Percentiles rank a stretch among this genome's conserved stretches.
phyloP scores from a whole-genome alignment of 2,797 vertebrate species.

The Tarsius wallacei region DNA sequence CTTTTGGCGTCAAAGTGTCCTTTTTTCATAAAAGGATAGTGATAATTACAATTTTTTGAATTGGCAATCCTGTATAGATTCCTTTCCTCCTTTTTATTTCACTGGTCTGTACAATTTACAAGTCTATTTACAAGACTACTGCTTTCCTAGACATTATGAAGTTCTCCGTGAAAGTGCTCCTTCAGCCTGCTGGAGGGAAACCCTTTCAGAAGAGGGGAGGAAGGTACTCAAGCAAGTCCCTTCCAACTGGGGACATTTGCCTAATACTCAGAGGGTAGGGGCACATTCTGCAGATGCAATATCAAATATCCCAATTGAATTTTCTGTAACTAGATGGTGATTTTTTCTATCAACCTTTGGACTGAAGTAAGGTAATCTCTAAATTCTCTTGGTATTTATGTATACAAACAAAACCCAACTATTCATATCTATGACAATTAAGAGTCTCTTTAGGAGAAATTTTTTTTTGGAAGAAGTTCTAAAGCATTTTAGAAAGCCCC shows the following conservation, averaged over 20 bases:
- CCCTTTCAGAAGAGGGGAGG: not conserved
- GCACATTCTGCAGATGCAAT: not conserved
- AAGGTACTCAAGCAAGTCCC: not conserved
- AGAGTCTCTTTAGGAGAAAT: not conserved
- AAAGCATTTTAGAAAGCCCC: not conserved
- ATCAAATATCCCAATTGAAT: not conserved
- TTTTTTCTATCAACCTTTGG: not conserved
- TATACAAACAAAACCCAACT: conserved; percentile 14
- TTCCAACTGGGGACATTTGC: not conserved
- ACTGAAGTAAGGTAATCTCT: not conserved
- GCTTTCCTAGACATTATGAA: not conserved
- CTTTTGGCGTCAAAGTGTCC: not conserved
- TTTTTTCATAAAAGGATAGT: not conserved
- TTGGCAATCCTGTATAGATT: not conserved
- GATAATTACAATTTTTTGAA: not conserved
- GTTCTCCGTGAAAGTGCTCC: not conserved
- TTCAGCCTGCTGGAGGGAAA: not conserved
- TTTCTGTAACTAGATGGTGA: not conserved
- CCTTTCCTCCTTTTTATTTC: not conserved
- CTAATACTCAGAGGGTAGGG: not conserved
- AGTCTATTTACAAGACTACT: not conserved
- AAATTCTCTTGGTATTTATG: conserved; percentile 40
- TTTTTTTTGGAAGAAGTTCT: not conserved
- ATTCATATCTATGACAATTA: not conserved
- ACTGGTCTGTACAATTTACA: not conserved